Evolutionary conservation across 2,797 vertebrate genomes (phyloP), one percentile per base, ranked within the genome.

Genomic region (Otolemur crassicaudatus): DNA sequence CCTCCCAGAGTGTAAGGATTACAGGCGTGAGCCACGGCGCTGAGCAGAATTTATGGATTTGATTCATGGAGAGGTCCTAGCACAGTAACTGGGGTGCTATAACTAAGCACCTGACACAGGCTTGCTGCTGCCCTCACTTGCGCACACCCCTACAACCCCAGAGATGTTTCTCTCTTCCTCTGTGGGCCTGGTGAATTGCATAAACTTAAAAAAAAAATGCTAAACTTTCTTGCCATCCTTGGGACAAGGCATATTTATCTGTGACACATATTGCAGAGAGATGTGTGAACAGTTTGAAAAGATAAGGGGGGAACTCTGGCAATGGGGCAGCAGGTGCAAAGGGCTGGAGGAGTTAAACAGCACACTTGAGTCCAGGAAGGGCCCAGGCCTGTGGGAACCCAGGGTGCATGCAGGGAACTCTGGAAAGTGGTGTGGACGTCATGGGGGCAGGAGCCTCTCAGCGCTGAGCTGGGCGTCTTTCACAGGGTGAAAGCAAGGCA

Each of bases 351-450:
- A 17, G 14, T 1, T 29, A 72, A 60, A 87, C 53, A 4, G n/a
- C 1, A 3, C n/a, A 5, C 29, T 6, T 4, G 53, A 25, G 65
- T 61, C 9, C 10, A 10, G 43, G 43, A 58, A 34, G 72, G 14
- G 3, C 13, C 56, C 37, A 0, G 40, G 19, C 53, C 40, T 63
- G 5, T 37, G 56, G 40, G 75, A 20, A 69, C 29, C 6, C 0
- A 1, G 43, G 49, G 37, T n/a, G 70, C 67, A 56, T 75, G 31
- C 40, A 22, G 90, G 40, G 40, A 81, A 76, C 9, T 3, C n/a
- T 0, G 0, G 63, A 29, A 29, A 80, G 53, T 0, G 19, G 22
- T 13, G 46, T 6, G 6, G 3, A 25, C 2, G 17, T 16, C 19
- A 1, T 0, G 1, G 22, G 17, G n/a, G 34, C 20, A 29, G 76